Evolutionary conservation across 2,888 invertebrate species (phyloP).

Genomic region (Pristionchus exspectatus): DNA sequence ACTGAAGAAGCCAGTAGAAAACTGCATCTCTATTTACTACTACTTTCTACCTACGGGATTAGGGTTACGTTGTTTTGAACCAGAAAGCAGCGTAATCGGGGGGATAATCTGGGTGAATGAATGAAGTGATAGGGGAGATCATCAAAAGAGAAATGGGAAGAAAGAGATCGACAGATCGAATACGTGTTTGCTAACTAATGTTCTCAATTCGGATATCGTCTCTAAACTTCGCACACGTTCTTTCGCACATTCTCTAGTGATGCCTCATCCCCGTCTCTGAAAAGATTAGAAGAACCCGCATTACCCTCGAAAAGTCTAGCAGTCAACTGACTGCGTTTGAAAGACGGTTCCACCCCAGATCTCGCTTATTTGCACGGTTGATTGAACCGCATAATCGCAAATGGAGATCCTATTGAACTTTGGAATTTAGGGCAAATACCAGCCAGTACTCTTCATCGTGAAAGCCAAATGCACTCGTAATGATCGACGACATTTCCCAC

Average conservation of each 20-base stretch:
- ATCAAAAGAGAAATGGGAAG: background rate
- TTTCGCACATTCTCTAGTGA: too few species aligned
- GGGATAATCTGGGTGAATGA: background rate
- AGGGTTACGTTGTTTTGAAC: conserved; percentile 33
- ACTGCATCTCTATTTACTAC: background rate
- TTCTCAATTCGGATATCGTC: too few species aligned
- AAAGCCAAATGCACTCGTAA: too few species aligned
- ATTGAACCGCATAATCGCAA: background rate
- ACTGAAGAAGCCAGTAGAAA: background rate
- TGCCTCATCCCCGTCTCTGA: too few species aligned
- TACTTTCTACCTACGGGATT: background rate
- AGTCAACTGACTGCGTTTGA: too few species aligned
- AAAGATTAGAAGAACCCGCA: too few species aligned
- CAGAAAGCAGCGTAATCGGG: background rate
- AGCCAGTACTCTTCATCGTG: too few species aligned
- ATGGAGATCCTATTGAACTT: background rate
- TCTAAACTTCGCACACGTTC: too few species aligned
- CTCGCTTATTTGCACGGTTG: background rate
- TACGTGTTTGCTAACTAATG: background rate
- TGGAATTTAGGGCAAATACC: too few species aligned
- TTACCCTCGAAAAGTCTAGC: too few species aligned
- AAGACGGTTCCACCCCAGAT: background rate
- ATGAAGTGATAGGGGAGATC: background rate
- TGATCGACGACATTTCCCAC: too few species aligned
- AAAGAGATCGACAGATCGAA: background rate